Evolutionary conservation across 1,140 invertebrate species (phyloP), one percentile per base, ranked within the genome.

Genomic region (Himalopsyche phryganea): DNA sequence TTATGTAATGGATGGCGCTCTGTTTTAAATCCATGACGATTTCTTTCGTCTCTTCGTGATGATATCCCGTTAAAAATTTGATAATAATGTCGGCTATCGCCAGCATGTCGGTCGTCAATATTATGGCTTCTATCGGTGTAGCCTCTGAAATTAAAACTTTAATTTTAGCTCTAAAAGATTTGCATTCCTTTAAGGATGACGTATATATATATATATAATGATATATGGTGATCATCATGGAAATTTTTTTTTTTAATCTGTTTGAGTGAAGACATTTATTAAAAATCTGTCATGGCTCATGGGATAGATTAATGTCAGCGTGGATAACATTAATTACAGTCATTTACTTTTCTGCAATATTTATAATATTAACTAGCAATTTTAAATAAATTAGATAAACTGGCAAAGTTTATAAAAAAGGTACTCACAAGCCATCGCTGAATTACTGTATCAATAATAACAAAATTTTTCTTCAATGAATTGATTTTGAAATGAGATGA

Each of bases 31-130:
- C 20, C 23, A 56, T 50, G 18, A 44, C 32, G 7, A 50, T 45
- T 28, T 57, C 54, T 13, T 57, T 57, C 2, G 54, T 57, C 18
- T 50, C 28, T 6, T 14, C 20, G 17, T 57, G 36, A 6, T 57
- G 18, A 44, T 23, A 57, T 14, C 36, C 54, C 5, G 38, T 57
- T 14, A 41, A 48, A 35, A 57, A 57, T 36, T 50, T 57, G 3
- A 50, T n/a, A 11, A 41, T 0, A 13, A 57, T 57, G n/a, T 57
- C 40, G 18, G 33, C 11, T 17, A 42, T 40, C 9, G 45, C 53
- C 20, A 56, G 3, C 1, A 19, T 14, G 46, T 56, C 53, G 17
- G 32, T 15, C 1, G 45, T n/a, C 2, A 53, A 10, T 10, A 53
- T 17, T 28, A 44, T 13, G 20, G 15, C 18, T 17, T 6, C 36